Evolutionary conservation across 2,797 vertebrate species (phyloP), one percentile per base, ranked within the genome.

Genomic region (Galaxias olidus): DNA sequence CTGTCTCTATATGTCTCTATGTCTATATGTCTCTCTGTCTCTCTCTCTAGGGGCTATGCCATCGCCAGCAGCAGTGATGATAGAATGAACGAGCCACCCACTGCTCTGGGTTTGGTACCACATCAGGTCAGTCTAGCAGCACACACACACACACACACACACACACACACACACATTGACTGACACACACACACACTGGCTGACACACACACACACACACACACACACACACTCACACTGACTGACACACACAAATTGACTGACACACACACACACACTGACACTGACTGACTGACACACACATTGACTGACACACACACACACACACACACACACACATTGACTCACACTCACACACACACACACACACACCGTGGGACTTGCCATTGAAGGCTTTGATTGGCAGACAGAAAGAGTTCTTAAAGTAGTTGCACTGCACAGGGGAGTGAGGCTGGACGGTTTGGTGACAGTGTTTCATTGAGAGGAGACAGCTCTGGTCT

Each of bases 11-110:
- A n/a, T n/a, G n/a, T n/a, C n/a, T n/a, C n/a, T n/a, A n/a, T n/a
- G n/a, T n/a, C n/a, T n/a, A n/a, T n/a, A n/a, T n/a, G n/a, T n/a
- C n/a, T n/a, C n/a, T n/a, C n/a, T n/a, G n/a, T 40, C 30, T 11
- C 15, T 49, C 30, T 19, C 56, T 42, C n/a, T 56, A 98, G 97
- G 66, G 97, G 97, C 70, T 98, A 98, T 1, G 96, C 97, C 50
- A 90, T 98, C 63, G 97, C 97, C 76, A 98, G 96, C 86, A 97
- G 97, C 89, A 98, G 96, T 69, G 96, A 98, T 10, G 97, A 98
- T 80, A 91, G 97, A 75, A 98, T 99, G 96, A 98, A 97, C 18
- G 97, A 99, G 63, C 97, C 97, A 12, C 97, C 97, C 19, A 99
- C 97, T 14, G 96, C 96, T 8, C 92, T 98, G 49, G 97, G 97